Evolutionary conservation across 2,113 vertebrate species (phyloP).

Genomic region (Tympanuchus pallidicinctus): DNA sequence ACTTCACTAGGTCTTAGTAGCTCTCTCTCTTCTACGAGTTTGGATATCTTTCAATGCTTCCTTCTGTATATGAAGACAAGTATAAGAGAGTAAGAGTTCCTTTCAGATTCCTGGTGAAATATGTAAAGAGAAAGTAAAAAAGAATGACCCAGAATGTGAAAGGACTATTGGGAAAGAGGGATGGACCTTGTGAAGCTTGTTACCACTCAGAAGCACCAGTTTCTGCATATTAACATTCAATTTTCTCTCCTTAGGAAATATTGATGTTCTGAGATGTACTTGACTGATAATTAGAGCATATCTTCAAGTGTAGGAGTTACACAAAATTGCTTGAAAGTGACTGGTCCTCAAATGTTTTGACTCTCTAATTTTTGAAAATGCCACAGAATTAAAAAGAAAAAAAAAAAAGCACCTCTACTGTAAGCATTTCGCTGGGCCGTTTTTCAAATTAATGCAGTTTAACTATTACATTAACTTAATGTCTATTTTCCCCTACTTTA

Average conservation of each 20-base stretch:
- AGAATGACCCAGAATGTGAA: background rate
- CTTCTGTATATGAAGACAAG: background rate
- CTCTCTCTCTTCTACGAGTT: background rate
- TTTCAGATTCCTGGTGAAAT: background rate
- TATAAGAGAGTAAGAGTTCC: background rate
- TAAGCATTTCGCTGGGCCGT: conserved; percentile 70
- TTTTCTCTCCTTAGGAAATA: conserved; percentile 19
- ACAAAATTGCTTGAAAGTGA: background rate
- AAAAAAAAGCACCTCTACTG: background rate
- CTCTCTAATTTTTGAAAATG: conserved; percentile 23
- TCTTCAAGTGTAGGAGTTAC: conserved; percentile 15
- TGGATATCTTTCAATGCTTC: background rate
- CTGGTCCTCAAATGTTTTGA: background rate
- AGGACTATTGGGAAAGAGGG: background rate
- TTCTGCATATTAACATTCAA: conserved; percentile 39
- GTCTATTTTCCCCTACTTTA: conserved; percentile 84
- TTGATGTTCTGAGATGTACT: background rate
- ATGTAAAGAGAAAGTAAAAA: background rate
- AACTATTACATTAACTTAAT: conserved; percentile 88
- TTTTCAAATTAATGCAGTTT: conserved; percentile 85
- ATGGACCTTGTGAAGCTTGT: background rate
- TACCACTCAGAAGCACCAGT: background rate
- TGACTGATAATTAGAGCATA: background rate
- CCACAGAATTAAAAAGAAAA: background rate
- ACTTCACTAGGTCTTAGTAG: background rate